Percentiles rank a stretch among this genome's conserved stretches.
Evolutionary conservation across 1,140 invertebrate species (phyloP).

Genomic region (Hypsibius dujardini): DNA sequence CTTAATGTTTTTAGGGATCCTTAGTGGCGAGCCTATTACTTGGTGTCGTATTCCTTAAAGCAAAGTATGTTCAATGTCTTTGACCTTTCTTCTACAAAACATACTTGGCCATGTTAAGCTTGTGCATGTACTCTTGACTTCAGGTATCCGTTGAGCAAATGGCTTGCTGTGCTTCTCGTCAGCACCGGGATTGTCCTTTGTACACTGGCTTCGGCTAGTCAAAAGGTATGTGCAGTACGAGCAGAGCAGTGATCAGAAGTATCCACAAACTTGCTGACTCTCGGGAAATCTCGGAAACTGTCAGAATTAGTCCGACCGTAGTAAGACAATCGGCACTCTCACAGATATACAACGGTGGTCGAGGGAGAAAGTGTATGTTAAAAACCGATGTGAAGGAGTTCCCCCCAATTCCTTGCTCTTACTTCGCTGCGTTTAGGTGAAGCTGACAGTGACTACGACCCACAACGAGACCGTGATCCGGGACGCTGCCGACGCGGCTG

Average conservation of each 20-base stretch:
- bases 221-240: conserved; percentile 29
- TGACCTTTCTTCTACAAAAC: neutral
- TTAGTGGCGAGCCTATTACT: conserved; percentile 90
- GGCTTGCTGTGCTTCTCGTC: conserved; percentile 77
- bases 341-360: no score
- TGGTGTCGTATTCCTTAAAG: conserved; percentile 73
- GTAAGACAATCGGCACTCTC: no score
- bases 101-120: neutral
- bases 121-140: conserved; percentile 19
- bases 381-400: no score
- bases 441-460: no score
- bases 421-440: no score
- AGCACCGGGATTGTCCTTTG: conserved; percentile 74
- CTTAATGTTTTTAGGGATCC: conserved; percentile 51
- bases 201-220: conserved; percentile 65
- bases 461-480: no score
- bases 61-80: conserved; percentile 33
- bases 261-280: conserved; percentile 13
- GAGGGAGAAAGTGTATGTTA: no score
- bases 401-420: no score
- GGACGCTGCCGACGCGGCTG: no score
- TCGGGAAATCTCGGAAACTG: no score
- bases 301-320: no score
- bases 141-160: conserved; percentile 61
- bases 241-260: neutral